Conservation (phyloP, 2,888 invertebrate genomes). For the Parnassius orleans region DNA sequence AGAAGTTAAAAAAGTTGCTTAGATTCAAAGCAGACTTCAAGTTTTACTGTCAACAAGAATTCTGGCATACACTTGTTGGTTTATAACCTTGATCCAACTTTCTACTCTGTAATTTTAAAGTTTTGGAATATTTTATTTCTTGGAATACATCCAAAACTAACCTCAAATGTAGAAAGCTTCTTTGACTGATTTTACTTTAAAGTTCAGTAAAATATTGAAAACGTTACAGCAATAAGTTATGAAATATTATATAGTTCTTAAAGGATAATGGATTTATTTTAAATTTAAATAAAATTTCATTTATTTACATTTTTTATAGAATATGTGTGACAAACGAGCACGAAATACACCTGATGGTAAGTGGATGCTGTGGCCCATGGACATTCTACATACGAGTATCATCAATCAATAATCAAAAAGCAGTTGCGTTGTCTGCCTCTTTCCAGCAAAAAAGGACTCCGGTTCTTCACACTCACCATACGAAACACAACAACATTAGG, state of each 20-base stretch:
- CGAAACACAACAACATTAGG: too few relatives aligned
- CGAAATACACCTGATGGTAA: too few relatives aligned
- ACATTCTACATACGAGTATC: too few relatives aligned
- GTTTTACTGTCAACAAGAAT: conserved; percentile 9
- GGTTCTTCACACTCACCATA: too few relatives aligned
- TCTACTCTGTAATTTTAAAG: conserved; percentile 7
- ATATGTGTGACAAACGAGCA: too few relatives aligned
- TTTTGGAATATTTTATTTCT: conserved; percentile 11
- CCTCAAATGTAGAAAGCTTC: conserved; percentile 4
- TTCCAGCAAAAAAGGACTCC: too few relatives aligned
- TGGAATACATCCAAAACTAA: background rate
- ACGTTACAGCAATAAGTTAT: background rate
- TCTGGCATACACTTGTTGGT: conserved; percentile 8
- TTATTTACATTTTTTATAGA: background rate
- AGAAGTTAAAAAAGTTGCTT: too few relatives aligned
- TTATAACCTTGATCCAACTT: conserved; percentile 14
- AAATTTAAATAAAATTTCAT: background rate
- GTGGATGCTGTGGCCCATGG: too few relatives aligned
- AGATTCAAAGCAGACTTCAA: background rate
- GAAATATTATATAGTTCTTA: background rate
- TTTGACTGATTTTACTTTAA: conserved; percentile 6
- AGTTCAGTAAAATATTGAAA: background rate
- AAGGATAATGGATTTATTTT: background rate
- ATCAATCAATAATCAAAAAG: too few relatives aligned
- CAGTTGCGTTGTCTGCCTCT: background rate